Conservation (phyloP, 2,888 invertebrate genomes). For the Standfussiana lucernea region DNA sequence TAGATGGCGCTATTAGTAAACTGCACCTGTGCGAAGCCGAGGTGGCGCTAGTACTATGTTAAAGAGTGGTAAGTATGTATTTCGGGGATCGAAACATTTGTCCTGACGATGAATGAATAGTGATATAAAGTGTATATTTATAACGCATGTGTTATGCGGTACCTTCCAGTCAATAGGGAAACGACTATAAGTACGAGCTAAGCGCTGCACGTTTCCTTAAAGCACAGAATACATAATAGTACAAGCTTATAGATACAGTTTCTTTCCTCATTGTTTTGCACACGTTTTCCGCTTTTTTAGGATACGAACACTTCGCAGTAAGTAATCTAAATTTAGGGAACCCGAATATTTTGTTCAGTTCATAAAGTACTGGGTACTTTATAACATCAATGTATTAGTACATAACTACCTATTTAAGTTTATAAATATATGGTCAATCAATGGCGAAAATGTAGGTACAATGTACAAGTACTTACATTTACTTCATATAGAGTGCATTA, state of each 20-base stretch:
- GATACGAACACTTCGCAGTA: background rate
- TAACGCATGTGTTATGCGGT: background rate
- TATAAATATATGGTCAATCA: background rate
- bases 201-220: conserved; percentile 35
- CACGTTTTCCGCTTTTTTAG: conserved; percentile 11
- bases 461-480: background rate
- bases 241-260: conserved; percentile 1
- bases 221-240: no score
- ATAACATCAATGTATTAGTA: no score
- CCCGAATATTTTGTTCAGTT: background rate
- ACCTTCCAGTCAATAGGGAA: conserved; percentile 1
- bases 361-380: background rate
- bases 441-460: background rate
- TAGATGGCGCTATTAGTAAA: background rate
- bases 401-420: background rate
- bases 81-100: background rate
- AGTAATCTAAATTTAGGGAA: background rate
- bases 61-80: background rate
- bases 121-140: conserved; percentile 1
- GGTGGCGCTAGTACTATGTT: background rate
- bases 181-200: conserved; percentile 1
- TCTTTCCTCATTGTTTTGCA: conserved; percentile 25
- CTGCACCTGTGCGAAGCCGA: no score
- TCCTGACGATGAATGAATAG: background rate
- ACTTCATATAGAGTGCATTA: background rate